Base-by-base conservation (phyloP, 1,140 invertebrate genomes). In the Holotrichia oblita region DNA sequence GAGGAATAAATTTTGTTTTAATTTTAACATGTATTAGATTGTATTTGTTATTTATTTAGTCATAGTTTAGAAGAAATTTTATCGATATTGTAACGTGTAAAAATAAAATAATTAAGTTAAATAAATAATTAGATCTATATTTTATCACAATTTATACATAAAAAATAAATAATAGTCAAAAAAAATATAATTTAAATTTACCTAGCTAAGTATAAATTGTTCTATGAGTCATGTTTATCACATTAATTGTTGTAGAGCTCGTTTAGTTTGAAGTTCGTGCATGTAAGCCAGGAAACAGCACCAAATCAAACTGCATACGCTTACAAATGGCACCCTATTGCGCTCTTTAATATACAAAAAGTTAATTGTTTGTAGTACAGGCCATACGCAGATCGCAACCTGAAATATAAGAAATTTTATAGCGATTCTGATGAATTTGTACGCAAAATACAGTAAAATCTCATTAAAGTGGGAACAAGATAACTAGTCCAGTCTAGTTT, bases 281-380 rank as follows among this genome's bases (percentile, higher is more conserved):
- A 96, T 95, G 82, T 95, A 96, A 0, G 95, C 93, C 73, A 97
- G 87, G 85, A 95, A 96, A 81, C 93, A 93, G 24, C 94, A 95
- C 95, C 95, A 97, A 79, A 95, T 86, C 73, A 96, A 90, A 87
- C 94, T 96, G 84, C 94, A 95, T 14, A 92, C 85, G 84, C 94
- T 95, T 24, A 95, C 94, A 84, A 95, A 95, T n/a, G 93, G 90
- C 12, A 96, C 93, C 80, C 95, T 89, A 87, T 97, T 95, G 81
- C 90, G 90, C 84, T 96, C 93, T 34, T 92, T 91, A 76, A 97
- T 89, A 41, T 94, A 87, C 10, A 91, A 89, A 83, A 95, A 96
- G 83, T 97, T 97, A 2, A 96, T 87, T 27, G 95, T 94, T 87
- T 96, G 95, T 40, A 96, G 85, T 75, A 94, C 83, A 42, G 95